Conservation (phyloP, 2,888 invertebrate genomes). For the Steinernema carpocapsae region DNA sequence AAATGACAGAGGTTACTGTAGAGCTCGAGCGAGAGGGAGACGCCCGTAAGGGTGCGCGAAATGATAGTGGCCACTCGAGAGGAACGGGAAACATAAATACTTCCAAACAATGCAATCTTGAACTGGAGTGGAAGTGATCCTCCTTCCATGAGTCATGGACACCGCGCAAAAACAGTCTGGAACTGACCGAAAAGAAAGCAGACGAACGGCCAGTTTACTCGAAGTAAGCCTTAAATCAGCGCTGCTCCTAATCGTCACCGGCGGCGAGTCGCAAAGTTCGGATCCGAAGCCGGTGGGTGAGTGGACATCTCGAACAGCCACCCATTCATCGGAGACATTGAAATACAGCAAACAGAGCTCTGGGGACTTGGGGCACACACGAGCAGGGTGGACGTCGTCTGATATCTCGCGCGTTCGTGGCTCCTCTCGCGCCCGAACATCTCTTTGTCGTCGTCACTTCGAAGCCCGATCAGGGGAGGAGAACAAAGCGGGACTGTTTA, state of each 20-base stretch:
- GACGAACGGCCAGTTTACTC: no score
- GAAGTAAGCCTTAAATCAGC: no score
- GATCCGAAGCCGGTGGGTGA: not conserved
- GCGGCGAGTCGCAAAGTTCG: not conserved
- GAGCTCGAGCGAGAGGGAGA: no score
- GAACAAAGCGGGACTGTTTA: conserved; percentile 33
- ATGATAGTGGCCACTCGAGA: no score
- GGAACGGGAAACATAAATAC: no score
- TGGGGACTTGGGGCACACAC: conserved; percentile 4
- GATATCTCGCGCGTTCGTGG: conserved; percentile 21
- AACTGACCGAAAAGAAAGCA: no score
- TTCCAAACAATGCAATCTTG: no score
- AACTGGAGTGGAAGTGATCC: no score
- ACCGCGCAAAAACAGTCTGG: no score
- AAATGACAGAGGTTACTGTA: not conserved
- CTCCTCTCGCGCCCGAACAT: conserved; percentile 5
- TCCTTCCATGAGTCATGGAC: no score
- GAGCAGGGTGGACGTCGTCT: conserved; percentile 3
- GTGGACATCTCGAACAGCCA: not conserved
- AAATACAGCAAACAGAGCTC: conserved; percentile 32
- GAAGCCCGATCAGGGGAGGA: conserved; percentile 22
- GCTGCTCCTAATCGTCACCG: no score
- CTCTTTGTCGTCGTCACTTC: conserved; percentile 30
- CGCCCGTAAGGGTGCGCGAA: no score
- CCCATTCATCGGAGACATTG: not conserved